Base-by-base conservation (phyloP, 2,113 vertebrate species). In the Mesocricetus auratus region DNA sequence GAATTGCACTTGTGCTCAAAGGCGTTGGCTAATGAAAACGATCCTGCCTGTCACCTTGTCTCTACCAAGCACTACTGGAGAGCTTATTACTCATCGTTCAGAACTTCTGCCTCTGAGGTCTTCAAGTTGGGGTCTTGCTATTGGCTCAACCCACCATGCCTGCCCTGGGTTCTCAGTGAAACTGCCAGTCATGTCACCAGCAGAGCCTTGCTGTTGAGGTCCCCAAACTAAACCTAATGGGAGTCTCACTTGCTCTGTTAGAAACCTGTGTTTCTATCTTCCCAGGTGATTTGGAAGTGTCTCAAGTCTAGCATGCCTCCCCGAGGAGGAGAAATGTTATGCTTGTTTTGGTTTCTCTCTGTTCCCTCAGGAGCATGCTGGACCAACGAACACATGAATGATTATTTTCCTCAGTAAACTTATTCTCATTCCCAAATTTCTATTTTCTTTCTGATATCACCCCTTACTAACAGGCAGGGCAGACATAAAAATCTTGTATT, bases 331-430 rank as follows among this genome's bases (percentile, higher is more conserved):
- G 66, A 47, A 31, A 15, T 36, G 47, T 3, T 50, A 31, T 36
- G 15, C 74, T 92, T 81, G n/a, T 93, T 93, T 89, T 93, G 36
- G 53, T 96, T 85, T 29, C n/a, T 53, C 26, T 64, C 6, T 45
- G 15, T 78, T 94, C 42, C 94, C 2, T 79, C 36, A 62, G 7
- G 26, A 85, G 5, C 22, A 39, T 56, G 33, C 83, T 95, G 64
- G 26, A 33, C 83, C 36, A 73, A 62, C 68, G 33, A 89, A 62
- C 3, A 39, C 53, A 79, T 86, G 33, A 77, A 60, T 39, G 60
- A 19, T 58, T 58, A 15, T 94, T 96, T 96, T 66, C 45, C 22
- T 95, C 31, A 62, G 22, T 73, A 74, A 88, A 73, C 26, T 74
- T 39, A 31, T 47, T 73, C 36, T 56, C 13, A 33, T 60, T 62